phyloP scores from a whole-genome alignment of 2,888 invertebrate species.

The Eristalis arbustorum region DNA sequence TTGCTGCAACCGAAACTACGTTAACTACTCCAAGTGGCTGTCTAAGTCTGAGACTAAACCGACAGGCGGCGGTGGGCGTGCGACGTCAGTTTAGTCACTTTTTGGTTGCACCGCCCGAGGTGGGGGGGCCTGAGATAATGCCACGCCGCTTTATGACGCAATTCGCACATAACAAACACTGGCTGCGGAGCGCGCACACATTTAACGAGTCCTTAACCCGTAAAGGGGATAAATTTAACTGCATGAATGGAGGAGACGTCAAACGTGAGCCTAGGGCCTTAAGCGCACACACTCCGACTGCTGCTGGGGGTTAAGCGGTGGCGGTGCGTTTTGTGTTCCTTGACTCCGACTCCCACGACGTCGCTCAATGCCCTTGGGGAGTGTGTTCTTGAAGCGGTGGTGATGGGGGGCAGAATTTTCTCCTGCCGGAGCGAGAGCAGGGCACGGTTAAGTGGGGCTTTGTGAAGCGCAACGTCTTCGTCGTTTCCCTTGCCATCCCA shows the following conservation, averaged over 20 bases:
- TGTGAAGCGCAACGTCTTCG: constrained; percentile 57
- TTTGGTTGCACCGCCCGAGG: constrained; percentile 40
- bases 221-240: constrained; percentile 61
- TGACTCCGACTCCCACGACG: neutral
- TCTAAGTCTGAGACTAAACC: constrained; percentile 22
- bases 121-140: constrained; percentile 57
- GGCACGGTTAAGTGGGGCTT: constrained; percentile 48
- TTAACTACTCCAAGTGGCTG: constrained; percentile 30
- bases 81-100: constrained; percentile 40
- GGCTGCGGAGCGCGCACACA: constrained; percentile 10
- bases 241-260: constrained; percentile 44
- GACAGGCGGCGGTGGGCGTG: constrained; percentile 12
- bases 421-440: constrained; percentile 2
- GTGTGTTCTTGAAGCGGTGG: neutral
- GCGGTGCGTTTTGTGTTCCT: constrained; percentile 33
- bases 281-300: constrained; percentile 18
- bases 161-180: constrained; percentile 48
- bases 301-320: constrained; percentile 1
- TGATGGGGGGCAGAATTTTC: neutral
- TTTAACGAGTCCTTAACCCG: constrained; percentile 65
- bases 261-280: constrained; percentile 35
- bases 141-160: constrained; percentile 35
- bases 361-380: constrained; percentile 33
- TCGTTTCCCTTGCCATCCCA: constrained; percentile 13
- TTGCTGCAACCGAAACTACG: neutral